Evolutionary conservation across 23 tunicate genomes (phyloP).

Genomic region (Trididemnum clinides): DNA sequence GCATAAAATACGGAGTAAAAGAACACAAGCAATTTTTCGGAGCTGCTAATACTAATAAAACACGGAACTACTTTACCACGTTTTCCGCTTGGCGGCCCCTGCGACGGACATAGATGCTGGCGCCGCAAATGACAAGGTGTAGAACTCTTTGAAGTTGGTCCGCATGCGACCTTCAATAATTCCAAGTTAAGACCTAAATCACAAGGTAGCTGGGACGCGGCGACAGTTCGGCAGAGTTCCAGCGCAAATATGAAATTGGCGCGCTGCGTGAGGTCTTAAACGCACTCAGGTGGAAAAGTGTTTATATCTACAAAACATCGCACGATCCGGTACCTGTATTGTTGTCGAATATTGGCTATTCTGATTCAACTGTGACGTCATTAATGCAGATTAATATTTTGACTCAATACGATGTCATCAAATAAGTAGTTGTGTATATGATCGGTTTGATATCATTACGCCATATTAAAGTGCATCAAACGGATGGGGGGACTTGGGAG

Average conservation of each 20-base stretch:
- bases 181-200: too few species aligned
- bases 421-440: background rate
- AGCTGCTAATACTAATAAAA: too few species aligned
- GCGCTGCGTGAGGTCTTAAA: background rate
- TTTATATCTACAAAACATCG: background rate
- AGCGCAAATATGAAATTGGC: background rate
- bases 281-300: background rate
- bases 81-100: too few species aligned
- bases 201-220: too few species aligned
- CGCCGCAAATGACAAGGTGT: background rate
- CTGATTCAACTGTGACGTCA: constrained; percentile 7
- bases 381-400: constrained; percentile 1
- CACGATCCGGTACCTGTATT: background rate
- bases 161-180: too few species aligned
- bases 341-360: background rate
- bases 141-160: too few species aligned
- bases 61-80: too few species aligned
- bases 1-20: too few species aligned
- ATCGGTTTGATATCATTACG: background rate
- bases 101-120: too few species aligned
- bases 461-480: background rate
- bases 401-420: background rate
- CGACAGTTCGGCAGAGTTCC: too few species aligned
- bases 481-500: too few species aligned
- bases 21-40: too few species aligned